phyloP scores from a whole-genome alignment of 2,113 vertebrate species.

The pig (Sus scrofa) region T2T-Sscrofa CM000829.6:32007001-32007500 shows the following conservation, averaged over 20 bases:
- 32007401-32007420: not conserved
- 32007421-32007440: conserved; percentile 1
- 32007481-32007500: not conserved
- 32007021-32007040: no score
- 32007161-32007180: no score
- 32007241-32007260: conserved; percentile 12
- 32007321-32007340: not conserved
- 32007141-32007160: no score
- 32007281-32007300: not conserved
- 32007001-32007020: no score
- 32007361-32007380: not conserved
- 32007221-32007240: no score
- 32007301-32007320: not conserved
- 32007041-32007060: no score
- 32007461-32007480: not conserved
- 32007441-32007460: not conserved
- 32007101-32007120: no score
- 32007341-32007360: not conserved
- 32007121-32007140: no score
- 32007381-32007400: not conserved
- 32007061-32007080: no score
- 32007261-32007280: not conserved
- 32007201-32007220: no score
- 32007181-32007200: no score
- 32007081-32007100: no score